These are phyloP conservation scores for Drosophila auraria DNA, from an alignment of 1,140 invertebrate species.

Conservation along the genomic window DNA sequence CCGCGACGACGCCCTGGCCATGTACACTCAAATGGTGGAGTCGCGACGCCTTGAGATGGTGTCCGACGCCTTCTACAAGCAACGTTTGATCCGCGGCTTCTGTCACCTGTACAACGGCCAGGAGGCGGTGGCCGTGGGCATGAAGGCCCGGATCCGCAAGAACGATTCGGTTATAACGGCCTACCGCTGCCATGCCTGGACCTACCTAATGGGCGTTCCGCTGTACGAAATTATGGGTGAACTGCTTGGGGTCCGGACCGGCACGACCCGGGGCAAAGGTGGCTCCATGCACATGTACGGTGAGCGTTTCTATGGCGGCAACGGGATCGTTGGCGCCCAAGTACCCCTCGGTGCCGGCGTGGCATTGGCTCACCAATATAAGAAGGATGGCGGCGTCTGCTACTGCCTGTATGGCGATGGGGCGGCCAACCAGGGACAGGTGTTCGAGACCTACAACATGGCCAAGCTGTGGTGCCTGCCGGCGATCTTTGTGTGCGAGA, in stretches of 20 bases:
- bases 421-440: conserved; percentile 96
- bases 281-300: conserved; percentile 88
- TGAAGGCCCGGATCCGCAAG: conserved; percentile 87
- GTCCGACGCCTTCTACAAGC: conserved; percentile 90
- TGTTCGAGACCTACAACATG: conserved; percentile 93
- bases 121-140: conserved; percentile 87
- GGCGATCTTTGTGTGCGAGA: conserved; percentile 97
- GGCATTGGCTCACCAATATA: conserved; percentile 95
- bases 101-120: conserved; percentile 94
- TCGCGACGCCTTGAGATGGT: conserved; percentile 90
- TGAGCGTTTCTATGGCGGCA: conserved; percentile 92
- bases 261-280: conserved; percentile 91
- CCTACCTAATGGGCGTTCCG: conserved; percentile 91
- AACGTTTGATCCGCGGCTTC: conserved; percentile 92
- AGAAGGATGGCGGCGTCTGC: conserved; percentile 91
- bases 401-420: conserved; percentile 97
- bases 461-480: conserved; percentile 96
- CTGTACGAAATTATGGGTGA: conserved; percentile 93
- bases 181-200: conserved; percentile 89
- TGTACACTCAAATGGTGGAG: conserved; percentile 89
- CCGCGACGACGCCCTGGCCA: conserved; percentile 88
- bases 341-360: conserved; percentile 97
- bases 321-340: conserved; percentile 99
- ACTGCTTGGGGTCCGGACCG: conserved; percentile 91
- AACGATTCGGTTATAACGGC: conserved; percentile 91